Conservation (phyloP, 2,888 invertebrate genomes). For the Lapara coniferarum region DNA sequence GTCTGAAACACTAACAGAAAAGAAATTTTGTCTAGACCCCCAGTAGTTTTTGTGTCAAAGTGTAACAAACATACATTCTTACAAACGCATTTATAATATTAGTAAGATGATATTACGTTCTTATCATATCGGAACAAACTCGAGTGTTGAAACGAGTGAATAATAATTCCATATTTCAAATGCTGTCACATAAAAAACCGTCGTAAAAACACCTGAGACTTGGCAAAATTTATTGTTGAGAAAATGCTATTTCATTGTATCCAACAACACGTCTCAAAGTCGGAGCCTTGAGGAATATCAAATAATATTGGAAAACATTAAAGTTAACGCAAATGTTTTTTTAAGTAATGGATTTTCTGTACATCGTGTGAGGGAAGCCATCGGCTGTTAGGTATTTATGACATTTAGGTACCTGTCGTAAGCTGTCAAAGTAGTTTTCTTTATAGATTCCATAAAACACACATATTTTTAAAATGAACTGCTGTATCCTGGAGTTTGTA, state of each 20-base stretch:
- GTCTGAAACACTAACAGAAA: too few relatives aligned
- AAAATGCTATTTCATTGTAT: conserved; percentile 5
- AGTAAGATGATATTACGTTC: too few relatives aligned
- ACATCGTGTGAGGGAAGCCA: neutral
- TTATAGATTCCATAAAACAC: too few relatives aligned
- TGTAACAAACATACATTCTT: too few relatives aligned
- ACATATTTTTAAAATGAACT: too few relatives aligned
- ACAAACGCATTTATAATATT: too few relatives aligned
- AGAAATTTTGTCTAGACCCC: too few relatives aligned
- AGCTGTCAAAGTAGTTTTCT: too few relatives aligned
- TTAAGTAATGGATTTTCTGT: neutral
- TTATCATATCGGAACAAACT: neutral
- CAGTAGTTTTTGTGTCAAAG: too few relatives aligned
- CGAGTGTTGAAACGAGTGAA: conserved; percentile 5
- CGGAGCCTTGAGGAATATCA: conserved; percentile 12
- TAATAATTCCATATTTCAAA: conserved; percentile 20
- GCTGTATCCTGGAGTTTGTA: too few relatives aligned
- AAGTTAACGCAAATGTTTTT: neutral
- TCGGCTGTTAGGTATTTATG: too few relatives aligned
- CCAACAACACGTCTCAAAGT: conserved; percentile 11
- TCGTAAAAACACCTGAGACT: conserved; percentile 22
- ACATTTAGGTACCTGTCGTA: too few relatives aligned
- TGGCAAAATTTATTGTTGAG: conserved; percentile 17
- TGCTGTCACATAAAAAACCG: conserved; percentile 12
- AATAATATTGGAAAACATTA: conserved; percentile 8